phyloP scores from a whole-genome alignment of 2,888 invertebrate genomes.

The Gasteruption jaculator region DNA sequence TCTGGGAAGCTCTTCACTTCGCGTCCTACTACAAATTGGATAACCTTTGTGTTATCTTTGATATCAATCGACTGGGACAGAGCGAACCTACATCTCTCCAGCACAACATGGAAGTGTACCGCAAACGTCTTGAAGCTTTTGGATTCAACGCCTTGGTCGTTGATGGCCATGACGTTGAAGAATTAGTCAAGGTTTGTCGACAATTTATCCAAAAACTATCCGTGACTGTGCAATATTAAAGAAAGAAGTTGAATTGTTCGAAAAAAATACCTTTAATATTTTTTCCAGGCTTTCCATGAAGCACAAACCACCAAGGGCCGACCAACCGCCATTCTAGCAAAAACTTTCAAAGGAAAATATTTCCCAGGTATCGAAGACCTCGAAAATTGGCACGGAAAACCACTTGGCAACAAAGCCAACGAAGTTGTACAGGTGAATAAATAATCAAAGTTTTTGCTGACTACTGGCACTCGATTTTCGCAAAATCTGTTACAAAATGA shows the following conservation, averaged over 20 bases:
- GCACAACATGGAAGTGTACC: constrained; percentile 86
- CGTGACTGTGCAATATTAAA: too few relatives aligned
- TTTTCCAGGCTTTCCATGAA: constrained; percentile 68
- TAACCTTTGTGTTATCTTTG: constrained; percentile 95
- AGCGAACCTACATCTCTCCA: constrained; percentile 92
- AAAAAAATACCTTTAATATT: background rate
- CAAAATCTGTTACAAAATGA: too few relatives aligned
- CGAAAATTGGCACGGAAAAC: constrained; percentile 98
- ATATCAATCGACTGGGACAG: constrained; percentile 95
- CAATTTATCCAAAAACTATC: background rate
- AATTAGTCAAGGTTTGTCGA: constrained; percentile 66
- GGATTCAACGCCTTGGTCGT: constrained; percentile 88
- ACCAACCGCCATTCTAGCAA: constrained; percentile 92
- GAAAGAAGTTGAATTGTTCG: too few relatives aligned
- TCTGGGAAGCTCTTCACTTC: constrained; percentile 97
- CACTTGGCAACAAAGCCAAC: constrained; percentile 78
- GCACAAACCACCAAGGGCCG: constrained; percentile 70
- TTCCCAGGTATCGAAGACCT: constrained; percentile 88
- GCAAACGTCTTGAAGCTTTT: constrained; percentile 81
- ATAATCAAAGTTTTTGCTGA: too few relatives aligned
- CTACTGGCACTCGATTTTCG: too few relatives aligned
- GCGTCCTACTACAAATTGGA: constrained; percentile 92
- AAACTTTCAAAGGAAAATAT: constrained; percentile 91
- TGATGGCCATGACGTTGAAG: constrained; percentile 94
- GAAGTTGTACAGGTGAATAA: constrained; percentile 59